Evolutionary conservation across 2,888 invertebrate species (phyloP).

Genomic region (Clunio marinus): DNA sequence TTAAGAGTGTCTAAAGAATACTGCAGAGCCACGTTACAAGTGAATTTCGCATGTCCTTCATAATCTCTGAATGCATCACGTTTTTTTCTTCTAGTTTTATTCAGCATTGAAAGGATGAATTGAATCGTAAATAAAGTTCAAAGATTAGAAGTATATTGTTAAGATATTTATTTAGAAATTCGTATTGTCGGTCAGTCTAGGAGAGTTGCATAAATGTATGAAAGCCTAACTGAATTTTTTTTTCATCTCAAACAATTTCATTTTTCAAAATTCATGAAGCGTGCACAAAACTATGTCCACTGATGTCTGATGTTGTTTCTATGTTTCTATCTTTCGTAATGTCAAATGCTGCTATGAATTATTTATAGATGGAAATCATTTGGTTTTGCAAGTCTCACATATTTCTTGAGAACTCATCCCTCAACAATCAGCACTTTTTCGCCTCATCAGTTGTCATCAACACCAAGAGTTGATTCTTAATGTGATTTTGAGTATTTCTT

Average conservation of each 20-base stretch:
- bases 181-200: too few relatives aligned
- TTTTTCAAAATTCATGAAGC: not conserved
- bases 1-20: not conserved
- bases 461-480: not conserved
- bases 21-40: not conserved
- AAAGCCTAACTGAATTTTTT: too few relatives aligned
- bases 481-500: too few relatives aligned
- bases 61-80: not conserved
- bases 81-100: not conserved
- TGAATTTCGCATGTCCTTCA: not conserved
- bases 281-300: not conserved
- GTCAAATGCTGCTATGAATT: slow-evolving; percentile 29
- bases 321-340: not conserved
- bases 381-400: not conserved
- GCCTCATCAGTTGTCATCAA: not conserved
- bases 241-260: not conserved
- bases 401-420: not conserved
- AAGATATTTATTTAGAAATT: too few relatives aligned
- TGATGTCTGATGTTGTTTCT: too few relatives aligned
- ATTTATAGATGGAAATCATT: slow-evolving; percentile 20
- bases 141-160: too few relatives aligned
- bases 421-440: not conserved
- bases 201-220: too few relatives aligned
- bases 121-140: too few relatives aligned
- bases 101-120: not conserved